phyloP scores from a whole-genome alignment of 2,797 vertebrate genomes.

The Gephyroberyx darwinii region DNA sequence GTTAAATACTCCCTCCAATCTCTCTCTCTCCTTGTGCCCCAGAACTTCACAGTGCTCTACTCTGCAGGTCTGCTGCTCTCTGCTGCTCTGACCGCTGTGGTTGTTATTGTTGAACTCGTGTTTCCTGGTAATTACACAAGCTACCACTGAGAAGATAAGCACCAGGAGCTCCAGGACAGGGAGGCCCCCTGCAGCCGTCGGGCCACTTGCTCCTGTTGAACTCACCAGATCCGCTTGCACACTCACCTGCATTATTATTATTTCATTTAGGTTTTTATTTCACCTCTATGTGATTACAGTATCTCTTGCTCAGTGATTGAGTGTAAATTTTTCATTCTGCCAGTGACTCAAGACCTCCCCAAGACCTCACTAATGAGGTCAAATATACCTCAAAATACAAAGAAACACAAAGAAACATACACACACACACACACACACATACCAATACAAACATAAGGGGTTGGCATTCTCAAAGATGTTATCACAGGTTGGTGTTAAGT shows the following conservation, averaged over 20 bases:
- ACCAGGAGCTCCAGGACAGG: neutral
- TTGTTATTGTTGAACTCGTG: slow-evolving; percentile 6
- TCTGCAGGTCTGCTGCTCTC: neutral
- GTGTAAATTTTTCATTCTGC: neutral
- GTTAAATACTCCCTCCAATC: neutral
- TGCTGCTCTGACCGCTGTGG: neutral
- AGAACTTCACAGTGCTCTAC: neutral
- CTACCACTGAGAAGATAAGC: slow-evolving; percentile 12
- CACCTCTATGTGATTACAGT: neutral
- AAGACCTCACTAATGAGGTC: slow-evolving; percentile 23
- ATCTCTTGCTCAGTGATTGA: neutral
- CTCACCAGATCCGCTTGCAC: neutral
- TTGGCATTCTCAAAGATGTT: slow-evolving; percentile 7
- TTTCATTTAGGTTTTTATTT: slow-evolving; percentile 10
- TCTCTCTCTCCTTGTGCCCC: neutral
- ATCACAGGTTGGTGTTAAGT: slow-evolving; percentile 5
- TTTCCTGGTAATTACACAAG: slow-evolving; percentile 26
- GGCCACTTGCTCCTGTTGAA: neutral
- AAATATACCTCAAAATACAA: slow-evolving; percentile 15
- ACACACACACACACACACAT: slow-evolving; percentile 16
- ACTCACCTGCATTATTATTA: slow-evolving; percentile 8
- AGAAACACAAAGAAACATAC: slow-evolving; percentile 4
- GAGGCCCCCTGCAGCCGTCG: neutral
- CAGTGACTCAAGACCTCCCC: neutral
- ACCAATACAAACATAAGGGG: neutral